These are phyloP conservation scores for Maconellicoccus hirsutus DNA, from an alignment of 1,140 invertebrate genomes.

Conservation along the genomic window DNA sequence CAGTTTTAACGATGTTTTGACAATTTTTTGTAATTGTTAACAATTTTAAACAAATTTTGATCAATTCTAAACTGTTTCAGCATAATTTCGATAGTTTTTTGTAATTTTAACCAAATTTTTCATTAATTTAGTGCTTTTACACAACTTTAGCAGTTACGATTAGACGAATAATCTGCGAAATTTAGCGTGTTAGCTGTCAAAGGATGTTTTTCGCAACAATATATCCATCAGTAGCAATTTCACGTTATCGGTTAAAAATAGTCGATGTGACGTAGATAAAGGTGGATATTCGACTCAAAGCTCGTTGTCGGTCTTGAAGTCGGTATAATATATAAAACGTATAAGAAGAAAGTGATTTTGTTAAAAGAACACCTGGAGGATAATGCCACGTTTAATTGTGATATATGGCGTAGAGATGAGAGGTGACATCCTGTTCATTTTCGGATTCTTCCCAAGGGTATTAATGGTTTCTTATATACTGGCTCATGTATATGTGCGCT, in stretches of 20 bases:
- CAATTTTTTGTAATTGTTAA: no score
- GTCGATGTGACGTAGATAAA: no score
- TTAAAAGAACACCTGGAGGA: conserved; percentile 3
- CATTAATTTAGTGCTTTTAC: no score
- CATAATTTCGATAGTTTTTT: no score
- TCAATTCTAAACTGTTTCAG: no score
- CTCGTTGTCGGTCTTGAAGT: neutral
- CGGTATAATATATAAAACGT: neutral
- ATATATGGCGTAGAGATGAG: neutral
- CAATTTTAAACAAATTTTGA: no score
- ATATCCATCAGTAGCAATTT: neutral
- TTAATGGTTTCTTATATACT: neutral
- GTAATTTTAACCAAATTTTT: no score
- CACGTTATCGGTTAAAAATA: neutral
- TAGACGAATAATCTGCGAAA: neutral
- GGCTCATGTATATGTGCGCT: neutral
- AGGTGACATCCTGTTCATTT: neutral
- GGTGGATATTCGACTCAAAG: no score
- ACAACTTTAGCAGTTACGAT: no score
- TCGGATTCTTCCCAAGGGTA: neutral
- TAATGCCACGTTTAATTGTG: neutral
- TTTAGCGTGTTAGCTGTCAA: neutral
- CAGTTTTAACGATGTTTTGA: no score
- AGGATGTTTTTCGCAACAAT: neutral
- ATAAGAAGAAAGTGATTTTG: neutral